Base-by-base conservation (phyloP, 2,113 vertebrate species). In the Poecile atricapillus region DNA sequence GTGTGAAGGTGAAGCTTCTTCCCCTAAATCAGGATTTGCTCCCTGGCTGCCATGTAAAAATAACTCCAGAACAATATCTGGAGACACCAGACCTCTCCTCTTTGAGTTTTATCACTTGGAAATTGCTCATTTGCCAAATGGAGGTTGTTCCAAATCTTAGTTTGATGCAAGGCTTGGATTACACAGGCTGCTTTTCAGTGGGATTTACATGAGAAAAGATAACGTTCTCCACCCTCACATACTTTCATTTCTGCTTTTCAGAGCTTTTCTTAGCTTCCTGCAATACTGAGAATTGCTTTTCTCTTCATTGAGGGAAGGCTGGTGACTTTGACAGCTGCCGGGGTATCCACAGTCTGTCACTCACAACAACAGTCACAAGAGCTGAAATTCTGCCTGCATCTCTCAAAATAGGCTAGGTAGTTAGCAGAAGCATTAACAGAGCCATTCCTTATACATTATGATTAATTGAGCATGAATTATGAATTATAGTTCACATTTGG, bases 401-500 rank as follows among this genome's bases (percentile, higher is more conserved):
- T 83, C 92, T 91, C 81, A 47, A 69, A 85, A 79, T 64, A 90
- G 80, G 59, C 53, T 81, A 86, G 46, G 87, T 81, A 81, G 78
- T 83, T 76, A 78, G 52, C 74, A 25, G 43, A 67, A 33, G 28
- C 64, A 41, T 89, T 89, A 90, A 43, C 60, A 30, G 24, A 83
- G 46, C 53, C 39, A 25, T 94, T 96, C 44, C 85, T 93, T 90
- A 81, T 60, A 70, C 74, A 81, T 67, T 67, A 67, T 41, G 52
- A 88, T 95, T 95, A 93, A 95, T 60, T 93, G 78, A 91, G 88
- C 81, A 89, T 80, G 71, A 77, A 65, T 60, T 68, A 82, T 84
- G 65, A 83, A 55, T 89, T 59, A 7, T 21, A 80, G 73, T 68
- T 95, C 87, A 53, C 76, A 71, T 64, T 94, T 83, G n/a, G 73